Base-by-base conservation (phyloP, 2,797 vertebrate species). In the Manis javanica region DNA sequence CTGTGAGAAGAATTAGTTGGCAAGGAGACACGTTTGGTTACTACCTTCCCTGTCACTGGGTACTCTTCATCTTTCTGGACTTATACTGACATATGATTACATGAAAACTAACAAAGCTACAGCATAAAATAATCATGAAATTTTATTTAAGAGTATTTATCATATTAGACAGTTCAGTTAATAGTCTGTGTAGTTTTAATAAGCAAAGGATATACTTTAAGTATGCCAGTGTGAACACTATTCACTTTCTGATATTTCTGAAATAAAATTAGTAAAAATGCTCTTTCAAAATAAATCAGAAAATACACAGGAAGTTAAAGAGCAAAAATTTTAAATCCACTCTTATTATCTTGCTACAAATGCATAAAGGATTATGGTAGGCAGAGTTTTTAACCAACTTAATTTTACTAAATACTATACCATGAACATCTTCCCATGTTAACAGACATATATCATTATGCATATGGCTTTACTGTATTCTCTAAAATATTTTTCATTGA, bases 71-170 rank as follows among this genome's bases (percentile, higher is more conserved):
- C 49, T 46, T 74, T 49, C 18, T 57, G 8, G 29, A 8, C 7
- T 53, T 75, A 77, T 1, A 66, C 31, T 79, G 42, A 79, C 53
- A 89, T 37, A 57, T 42, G 55, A 75, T 61, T 31, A 61, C 16
- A 37, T 29, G 18, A 64, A 69, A 87, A 39, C 12, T 34, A 84
- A 74, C 21, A 95, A 66, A 87, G 49, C 26, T 29, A 34, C 57
- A 87, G 23, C 39, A 42, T 77, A 23, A 90, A 37, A 81, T 24
- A 77, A 1, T 19, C 16, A 34, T 18, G 21, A 78, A 59, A 59
- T 34, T 53, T 96, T 61, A 69, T 91, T 90, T 89, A 90, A 69
- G 39, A 96, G 46, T 64, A 96, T 69, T 79, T 89, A 21, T 92
- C 66, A 71, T 6, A 71, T 69, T 94, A 86, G 29, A 79, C 29